These are phyloP conservation scores for Cochlearius cochlearius DNA, from an alignment of 2,113 vertebrate genomes.

Conservation along the genomic window DNA sequence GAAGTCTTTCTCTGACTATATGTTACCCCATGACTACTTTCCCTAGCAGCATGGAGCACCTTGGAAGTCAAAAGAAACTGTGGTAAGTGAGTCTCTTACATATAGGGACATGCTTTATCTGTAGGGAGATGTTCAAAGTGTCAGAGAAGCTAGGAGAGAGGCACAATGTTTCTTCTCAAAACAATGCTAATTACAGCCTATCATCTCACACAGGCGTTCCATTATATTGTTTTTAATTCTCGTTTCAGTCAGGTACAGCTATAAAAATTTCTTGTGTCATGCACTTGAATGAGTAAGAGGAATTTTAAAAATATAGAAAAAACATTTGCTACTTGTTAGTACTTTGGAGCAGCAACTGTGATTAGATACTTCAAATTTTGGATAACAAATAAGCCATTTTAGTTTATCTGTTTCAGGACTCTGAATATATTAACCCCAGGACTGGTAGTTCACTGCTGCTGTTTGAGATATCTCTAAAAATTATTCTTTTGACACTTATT, in stretches of 20 bases:
- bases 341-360: neutral
- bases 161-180: neutral
- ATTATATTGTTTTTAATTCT: neutral
- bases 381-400: neutral
- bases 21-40: neutral
- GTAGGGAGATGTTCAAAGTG: neutral
- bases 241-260: neutral
- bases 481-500: neutral
- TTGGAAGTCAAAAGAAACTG: neutral
- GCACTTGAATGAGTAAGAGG: neutral
- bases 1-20: neutral
- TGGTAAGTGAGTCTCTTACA: neutral
- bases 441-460: neutral
- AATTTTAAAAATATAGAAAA: neutral
- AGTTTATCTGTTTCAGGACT: neutral
- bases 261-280: neutral
- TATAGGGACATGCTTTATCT: neutral
- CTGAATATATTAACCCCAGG: neutral
- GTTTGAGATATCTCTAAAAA: neutral
- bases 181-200: neutral
- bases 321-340: neutral
- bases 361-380: neutral
- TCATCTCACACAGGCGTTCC: neutral
- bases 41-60: neutral
- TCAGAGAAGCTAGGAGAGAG: neutral